These are phyloP conservation scores for Lagorchestes hirsutus DNA, from an alignment of 2,797 vertebrate species.

Conservation along the genomic window DNA sequence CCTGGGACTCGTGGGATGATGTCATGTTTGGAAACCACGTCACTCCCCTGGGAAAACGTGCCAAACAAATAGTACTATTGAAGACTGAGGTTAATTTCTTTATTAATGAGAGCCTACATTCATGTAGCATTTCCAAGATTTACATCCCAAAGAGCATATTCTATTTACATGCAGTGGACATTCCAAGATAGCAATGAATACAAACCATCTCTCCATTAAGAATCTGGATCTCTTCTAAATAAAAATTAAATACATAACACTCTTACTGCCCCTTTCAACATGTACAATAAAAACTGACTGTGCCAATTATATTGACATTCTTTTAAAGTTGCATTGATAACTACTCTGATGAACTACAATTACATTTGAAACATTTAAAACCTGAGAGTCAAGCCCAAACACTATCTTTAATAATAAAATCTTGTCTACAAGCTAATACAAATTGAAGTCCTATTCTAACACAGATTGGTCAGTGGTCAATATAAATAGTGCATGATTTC, in stretches of 20 bases:
- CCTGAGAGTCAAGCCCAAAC: constrained; percentile 82
- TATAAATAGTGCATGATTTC: constrained; percentile 39
- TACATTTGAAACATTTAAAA: constrained; percentile 76
- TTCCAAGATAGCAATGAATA: constrained; percentile 71
- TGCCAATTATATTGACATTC: constrained; percentile 73
- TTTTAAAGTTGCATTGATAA: constrained; percentile 83
- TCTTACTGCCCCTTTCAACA: constrained; percentile 67
- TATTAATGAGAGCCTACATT: constrained; percentile 84
- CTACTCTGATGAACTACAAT: constrained; percentile 73
- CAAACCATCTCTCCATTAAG: constrained; percentile 63
- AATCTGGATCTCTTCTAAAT: constrained; percentile 73
- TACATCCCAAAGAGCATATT: constrained; percentile 80
- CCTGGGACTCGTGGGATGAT: neutral
- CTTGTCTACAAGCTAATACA: constrained; percentile 40
- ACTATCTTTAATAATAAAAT: constrained; percentile 48
- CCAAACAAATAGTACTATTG: constrained; percentile 47
- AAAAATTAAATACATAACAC: constrained; percentile 76
- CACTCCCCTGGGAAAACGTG: neutral
- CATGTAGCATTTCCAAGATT: constrained; percentile 84
- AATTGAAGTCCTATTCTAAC: constrained; percentile 45
- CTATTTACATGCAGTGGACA: constrained; percentile 85
- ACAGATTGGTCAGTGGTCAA: constrained; percentile 73
- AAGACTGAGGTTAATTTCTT: constrained; percentile 82
- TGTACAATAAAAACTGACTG: constrained; percentile 76
- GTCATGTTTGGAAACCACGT: neutral